Percentiles rank a stretch among this genome's conserved stretches.
Evolutionary conservation across 2,797 vertebrate genomes (phyloP).

Genomic region (Dendrocincla tyrannina): DNA sequence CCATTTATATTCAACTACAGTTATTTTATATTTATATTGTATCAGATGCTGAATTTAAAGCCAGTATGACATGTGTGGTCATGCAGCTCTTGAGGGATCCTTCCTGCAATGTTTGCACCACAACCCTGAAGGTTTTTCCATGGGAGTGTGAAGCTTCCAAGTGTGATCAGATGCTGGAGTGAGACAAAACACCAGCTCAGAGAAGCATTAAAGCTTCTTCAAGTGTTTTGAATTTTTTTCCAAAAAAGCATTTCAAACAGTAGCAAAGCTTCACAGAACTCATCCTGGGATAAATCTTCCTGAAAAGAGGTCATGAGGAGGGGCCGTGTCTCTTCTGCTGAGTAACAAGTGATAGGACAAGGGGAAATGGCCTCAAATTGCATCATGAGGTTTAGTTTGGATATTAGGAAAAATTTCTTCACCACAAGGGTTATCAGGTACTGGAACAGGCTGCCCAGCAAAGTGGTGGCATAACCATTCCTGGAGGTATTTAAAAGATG

Average conservation of each 20-base stretch:
- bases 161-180: neutral
- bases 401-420: neutral
- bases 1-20: neutral
- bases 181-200: neutral
- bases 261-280: neutral
- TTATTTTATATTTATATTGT: neutral
- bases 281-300: neutral
- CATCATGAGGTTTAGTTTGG: neutral
- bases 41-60: neutral
- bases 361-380: neutral
- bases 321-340: rapidly evolving
- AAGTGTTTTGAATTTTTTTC: neutral
- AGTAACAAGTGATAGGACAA: neutral
- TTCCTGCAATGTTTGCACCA: neutral
- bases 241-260: neutral
- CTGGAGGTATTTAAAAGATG: neutral
- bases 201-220: neutral
- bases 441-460: neutral
- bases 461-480: neutral
- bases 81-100: neutral
- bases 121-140: neutral
- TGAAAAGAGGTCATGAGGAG: neutral
- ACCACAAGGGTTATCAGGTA: neutral
- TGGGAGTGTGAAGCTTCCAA: rapidly evolving
- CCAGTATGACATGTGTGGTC: rapidly evolving